phyloP scores from a whole-genome alignment of 1,140 invertebrate genomes.

The Luehdorfia chinensis region DNA sequence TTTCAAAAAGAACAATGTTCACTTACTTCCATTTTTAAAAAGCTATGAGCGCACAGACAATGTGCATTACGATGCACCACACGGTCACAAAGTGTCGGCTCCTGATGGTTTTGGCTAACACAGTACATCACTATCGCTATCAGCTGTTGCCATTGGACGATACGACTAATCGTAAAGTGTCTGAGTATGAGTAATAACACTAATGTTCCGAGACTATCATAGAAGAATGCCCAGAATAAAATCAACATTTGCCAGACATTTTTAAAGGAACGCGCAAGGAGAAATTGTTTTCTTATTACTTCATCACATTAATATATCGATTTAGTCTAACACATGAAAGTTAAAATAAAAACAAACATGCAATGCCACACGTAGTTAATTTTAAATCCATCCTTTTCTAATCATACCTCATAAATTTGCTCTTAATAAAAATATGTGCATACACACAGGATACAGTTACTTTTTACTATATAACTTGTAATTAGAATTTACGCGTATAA shows the following conservation, averaged over 20 bases:
- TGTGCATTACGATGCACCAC: neutral
- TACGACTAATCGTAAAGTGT: constrained; percentile 12
- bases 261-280: too few relatives aligned
- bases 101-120: too few relatives aligned
- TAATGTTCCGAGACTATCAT: constrained; percentile 10
- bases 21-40: neutral
- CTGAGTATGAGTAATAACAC: neutral
- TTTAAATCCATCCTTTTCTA: neutral
- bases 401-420: too few relatives aligned
- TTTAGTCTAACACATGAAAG: constrained; percentile 9
- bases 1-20: neutral
- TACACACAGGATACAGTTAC: too few relatives aligned
- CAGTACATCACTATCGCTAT: constrained; percentile 4
- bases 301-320: constrained; percentile 8
- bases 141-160: constrained; percentile 12
- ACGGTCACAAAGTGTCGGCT: neutral
- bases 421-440: too few relatives aligned
- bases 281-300: constrained; percentile 2
- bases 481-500: too few relatives aligned
- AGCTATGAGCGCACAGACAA: neutral
- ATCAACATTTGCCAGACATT: too few relatives aligned
- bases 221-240: too few relatives aligned
- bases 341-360: constrained; percentile 14
- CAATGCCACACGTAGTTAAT: neutral
- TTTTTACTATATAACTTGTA: too few relatives aligned